Conservation (phyloP, 1,140 invertebrate species). For the Anoplophora glabripennis region DNA sequence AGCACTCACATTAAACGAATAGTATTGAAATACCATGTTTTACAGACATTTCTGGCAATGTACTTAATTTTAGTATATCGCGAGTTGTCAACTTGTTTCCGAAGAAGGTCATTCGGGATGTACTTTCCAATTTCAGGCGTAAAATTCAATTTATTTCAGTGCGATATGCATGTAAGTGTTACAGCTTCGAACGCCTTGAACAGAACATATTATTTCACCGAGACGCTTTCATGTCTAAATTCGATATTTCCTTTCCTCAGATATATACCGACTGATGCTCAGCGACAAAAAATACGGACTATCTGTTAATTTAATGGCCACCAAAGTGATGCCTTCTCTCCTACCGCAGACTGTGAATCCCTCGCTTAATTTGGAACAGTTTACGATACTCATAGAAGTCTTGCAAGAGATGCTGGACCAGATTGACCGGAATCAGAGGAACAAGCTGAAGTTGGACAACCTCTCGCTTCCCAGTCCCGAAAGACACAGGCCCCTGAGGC, state of each 20-base stretch:
- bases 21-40: too few species aligned
- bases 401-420: constrained; percentile 91
- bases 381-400: constrained; percentile 80
- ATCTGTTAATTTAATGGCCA: constrained; percentile 89
- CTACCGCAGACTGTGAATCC: constrained; percentile 92
- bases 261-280: constrained; percentile 89
- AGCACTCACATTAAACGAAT: too few species aligned
- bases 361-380: constrained; percentile 85
- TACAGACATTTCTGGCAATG: too few species aligned
- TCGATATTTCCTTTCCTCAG: constrained; percentile 54
- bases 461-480: constrained; percentile 72
- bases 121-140: background rate
- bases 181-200: background rate
- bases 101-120: too few species aligned
- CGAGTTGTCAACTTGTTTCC: too few species aligned
- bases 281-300: constrained; percentile 90
- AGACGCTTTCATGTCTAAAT: background rate
- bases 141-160: constrained; percentile 11
- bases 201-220: background rate
- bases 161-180: background rate
- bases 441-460: constrained; percentile 80
- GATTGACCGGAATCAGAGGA: constrained; percentile 84
- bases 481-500: constrained; percentile 69
- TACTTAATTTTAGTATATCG: too few species aligned
- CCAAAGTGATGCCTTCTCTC: constrained; percentile 87